Base-by-base conservation (phyloP, 2,113 vertebrate species). In the Chaetorhynchus papuensis region DNA sequence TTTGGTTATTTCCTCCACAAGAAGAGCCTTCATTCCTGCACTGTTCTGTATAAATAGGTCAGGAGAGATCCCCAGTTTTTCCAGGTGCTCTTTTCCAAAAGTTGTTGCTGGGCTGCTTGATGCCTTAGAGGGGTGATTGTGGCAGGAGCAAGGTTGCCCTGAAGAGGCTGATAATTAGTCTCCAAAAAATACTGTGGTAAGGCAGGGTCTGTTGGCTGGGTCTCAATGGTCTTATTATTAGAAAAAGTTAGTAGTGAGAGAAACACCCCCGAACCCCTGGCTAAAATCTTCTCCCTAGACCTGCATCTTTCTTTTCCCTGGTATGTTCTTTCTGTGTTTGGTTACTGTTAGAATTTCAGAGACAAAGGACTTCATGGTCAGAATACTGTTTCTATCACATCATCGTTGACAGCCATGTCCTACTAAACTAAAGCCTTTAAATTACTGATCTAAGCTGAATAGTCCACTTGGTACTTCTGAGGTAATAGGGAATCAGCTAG, bases 1-100 rank as follows among this genome's bases (percentile, higher is more conserved):
- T 86, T 92, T 2, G 0, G 83, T 93, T 80, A 80, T 83, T 95
- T 94, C 90, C 83, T 96, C 24, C 72, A 31, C 27, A 28, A 93
- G 76, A 89, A 89, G 52, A 77, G 22, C 60, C 60, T 85, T 57
- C 71, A 88, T 93, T 92, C 83, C 72, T 87, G 53, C 56, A 17
- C 59, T 27, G 13, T 26, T 14, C 41, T 57, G n/a, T 56, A 61
- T 79, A 90, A 80, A 64, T 52, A 87, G 65, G 37, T 68, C 57
- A 37, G 69, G 22, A 13, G 37, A 47, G 30, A 76, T 28, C 61
- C 53, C 68, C 28, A 30, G 21, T 81, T 87, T 44, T 90, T n/a
- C 64, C 72, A 63, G 56, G 39, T 90, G 23, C 42, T 86, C 24
- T 39, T 72, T 66, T 87, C 33, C 23, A 57, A 28, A 61, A 85